These are phyloP conservation scores for Crocuta crocuta DNA, from an alignment of 2,113 vertebrate genomes.

Conservation along the genomic window DNA sequence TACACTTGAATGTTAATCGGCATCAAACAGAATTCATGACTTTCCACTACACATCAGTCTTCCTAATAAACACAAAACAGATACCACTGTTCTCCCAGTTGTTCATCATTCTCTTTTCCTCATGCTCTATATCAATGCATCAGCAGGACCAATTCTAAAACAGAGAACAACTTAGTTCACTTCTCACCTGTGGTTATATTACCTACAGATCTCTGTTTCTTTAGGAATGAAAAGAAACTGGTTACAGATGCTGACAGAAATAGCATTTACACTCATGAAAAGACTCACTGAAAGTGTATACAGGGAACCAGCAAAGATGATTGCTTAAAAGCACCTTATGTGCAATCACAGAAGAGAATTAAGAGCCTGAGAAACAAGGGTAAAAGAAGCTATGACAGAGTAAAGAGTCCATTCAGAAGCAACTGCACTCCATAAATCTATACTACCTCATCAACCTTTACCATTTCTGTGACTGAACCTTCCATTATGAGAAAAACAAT, in stretches of 20 bases:
- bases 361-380: background rate
- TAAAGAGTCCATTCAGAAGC: background rate
- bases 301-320: background rate
- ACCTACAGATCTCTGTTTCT: background rate
- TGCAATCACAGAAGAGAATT: background rate
- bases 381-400: background rate
- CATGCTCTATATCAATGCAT: background rate
- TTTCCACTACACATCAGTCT: background rate
- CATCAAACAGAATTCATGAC: background rate
- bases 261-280: background rate
- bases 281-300: background rate
- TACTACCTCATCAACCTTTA: background rate
- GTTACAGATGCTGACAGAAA: background rate
- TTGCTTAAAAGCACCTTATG: background rate
- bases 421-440: background rate
- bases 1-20: background rate
- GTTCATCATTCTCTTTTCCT: background rate
- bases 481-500: conserved; percentile 7
- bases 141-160: background rate
- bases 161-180: background rate
- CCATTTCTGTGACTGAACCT: background rate
- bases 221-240: conserved; percentile 2
- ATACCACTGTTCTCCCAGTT: background rate
- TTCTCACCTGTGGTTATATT: background rate
- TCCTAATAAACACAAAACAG: background rate